A percentile compares a stretch with the other conserved stretches of the same genome.
These are phyloP conservation scores for Falco novaeseelandiae DNA, from an alignment of 2,797 vertebrate species.

Conservation along the genomic window DNA sequence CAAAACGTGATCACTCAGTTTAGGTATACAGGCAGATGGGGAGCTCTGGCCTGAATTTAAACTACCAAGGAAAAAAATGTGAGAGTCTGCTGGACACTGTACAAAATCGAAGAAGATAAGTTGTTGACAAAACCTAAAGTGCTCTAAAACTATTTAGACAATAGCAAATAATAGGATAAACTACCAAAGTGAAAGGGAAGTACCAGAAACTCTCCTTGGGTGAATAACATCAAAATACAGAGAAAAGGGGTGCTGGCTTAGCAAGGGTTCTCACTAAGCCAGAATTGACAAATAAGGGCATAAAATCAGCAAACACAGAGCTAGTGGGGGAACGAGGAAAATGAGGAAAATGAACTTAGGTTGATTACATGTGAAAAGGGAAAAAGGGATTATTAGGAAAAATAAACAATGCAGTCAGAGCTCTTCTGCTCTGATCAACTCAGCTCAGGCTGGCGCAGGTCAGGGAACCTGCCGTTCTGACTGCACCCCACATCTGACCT, in stretches of 20 bases:
- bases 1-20: not conserved
- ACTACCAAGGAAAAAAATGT: not conserved
- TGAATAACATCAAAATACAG: not conserved
- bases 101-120: not conserved
- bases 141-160: not conserved
- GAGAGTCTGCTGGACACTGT: not conserved
- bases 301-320: not conserved
- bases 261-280: not conserved
- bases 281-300: not conserved
- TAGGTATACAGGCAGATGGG: not conserved
- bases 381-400: not conserved
- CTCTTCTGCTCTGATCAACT: not conserved
- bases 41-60: not conserved
- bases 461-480: rapidly evolving
- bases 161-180: not conserved
- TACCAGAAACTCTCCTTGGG: not conserved
- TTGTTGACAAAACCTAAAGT: not conserved
- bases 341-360: not conserved
- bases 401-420: not conserved
- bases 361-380: not conserved
- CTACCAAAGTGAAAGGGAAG: not conserved
- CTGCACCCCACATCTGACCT: rapidly evolving
- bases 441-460: not conserved
- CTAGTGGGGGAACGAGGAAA: not conserved
- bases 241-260: not conserved